Evolutionary conservation across 2,888 invertebrate species (phyloP), one percentile per base, ranked within the genome.

Genomic region (Hirtodrosophila cameraria): DNA sequence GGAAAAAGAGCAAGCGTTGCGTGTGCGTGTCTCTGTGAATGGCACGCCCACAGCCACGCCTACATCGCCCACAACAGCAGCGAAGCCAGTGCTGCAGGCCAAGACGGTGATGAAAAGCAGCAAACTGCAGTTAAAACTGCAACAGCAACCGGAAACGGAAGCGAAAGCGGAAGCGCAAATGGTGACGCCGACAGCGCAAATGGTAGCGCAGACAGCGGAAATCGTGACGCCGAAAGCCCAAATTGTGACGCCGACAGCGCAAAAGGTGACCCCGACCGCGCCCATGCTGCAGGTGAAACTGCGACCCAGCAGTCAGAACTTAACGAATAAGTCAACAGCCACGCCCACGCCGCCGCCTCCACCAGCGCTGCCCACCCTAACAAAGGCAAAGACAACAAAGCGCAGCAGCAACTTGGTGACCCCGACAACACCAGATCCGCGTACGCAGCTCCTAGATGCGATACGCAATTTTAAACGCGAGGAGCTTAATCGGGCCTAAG

Each of bases 361-460:
- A 4, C 63, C 78, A 9, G 67, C 79, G 30, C 62, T 76, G 2
- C 69, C 79, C 8, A 68, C 88, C 16, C 85, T 90, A 23, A 88
- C 90, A 6, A 91, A 91, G 33, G 90, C 90, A 16, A 73, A 39
- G 58, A 75, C 38, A 11, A 8, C 18, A 23, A 23, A 23, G 30
- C 39, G 16, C 45, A 78, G 73, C 78, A 50, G 68, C 12, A 58
- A 69, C 12, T 61, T 58, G 3, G 23, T 53, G 2, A 66, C 75
- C 18, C 73, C 68, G 23, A 67, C 60, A 3, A 15, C 72, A 11
- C 53, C 81, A 1, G 94, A 95, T 89, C 92, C 94, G 0, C 91
- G 95, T 38, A 93, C 94, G 73, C 92, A 93, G 78, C 91, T 96
- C 25, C 90, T 96, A 88, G 92, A 93, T 43, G 94, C 95, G 12